A percentile compares a stretch with the other conserved stretches of the same genome.
phyloP scores from a whole-genome alignment of 2,888 invertebrate genomes.

The Frankliniella fusca region DNA sequence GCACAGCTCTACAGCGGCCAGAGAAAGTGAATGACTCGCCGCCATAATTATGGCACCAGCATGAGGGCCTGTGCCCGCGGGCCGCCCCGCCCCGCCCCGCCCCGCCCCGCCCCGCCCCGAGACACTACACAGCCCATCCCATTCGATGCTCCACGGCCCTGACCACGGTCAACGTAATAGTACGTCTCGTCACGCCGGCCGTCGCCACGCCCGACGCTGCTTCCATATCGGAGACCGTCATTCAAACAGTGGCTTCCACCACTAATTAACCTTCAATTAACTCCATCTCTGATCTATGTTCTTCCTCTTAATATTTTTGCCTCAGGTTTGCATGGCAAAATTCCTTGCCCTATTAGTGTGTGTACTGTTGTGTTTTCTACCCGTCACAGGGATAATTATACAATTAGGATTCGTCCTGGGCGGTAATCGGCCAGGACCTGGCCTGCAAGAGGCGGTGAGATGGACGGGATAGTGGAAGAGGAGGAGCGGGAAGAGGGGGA shows the following conservation, averaged over 20 bases:
- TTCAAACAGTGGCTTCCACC: not conserved
- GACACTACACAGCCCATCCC: too few relatives aligned
- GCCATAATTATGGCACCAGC: constrained; percentile 9
- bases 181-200: not conserved
- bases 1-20: not conserved
- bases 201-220: not conserved
- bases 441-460: not conserved
- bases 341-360: not conserved
- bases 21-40: not conserved
- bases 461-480: not conserved
- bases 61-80: not conserved
- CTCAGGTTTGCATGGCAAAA: too few relatives aligned
- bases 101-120: not conserved
- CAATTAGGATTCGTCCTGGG: not conserved
- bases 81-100: not conserved
- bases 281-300: too few relatives aligned
- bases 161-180: not conserved
- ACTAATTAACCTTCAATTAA: too few relatives aligned
- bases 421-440: not conserved
- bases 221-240: not conserved
- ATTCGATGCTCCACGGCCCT: not conserved
- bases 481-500: not conserved
- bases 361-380: not conserved
- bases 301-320: too few relatives aligned
- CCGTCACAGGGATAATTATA: not conserved